phyloP scores from a whole-genome alignment of 2,113 vertebrate species.

The Aspidoscelis tigris region DNA sequence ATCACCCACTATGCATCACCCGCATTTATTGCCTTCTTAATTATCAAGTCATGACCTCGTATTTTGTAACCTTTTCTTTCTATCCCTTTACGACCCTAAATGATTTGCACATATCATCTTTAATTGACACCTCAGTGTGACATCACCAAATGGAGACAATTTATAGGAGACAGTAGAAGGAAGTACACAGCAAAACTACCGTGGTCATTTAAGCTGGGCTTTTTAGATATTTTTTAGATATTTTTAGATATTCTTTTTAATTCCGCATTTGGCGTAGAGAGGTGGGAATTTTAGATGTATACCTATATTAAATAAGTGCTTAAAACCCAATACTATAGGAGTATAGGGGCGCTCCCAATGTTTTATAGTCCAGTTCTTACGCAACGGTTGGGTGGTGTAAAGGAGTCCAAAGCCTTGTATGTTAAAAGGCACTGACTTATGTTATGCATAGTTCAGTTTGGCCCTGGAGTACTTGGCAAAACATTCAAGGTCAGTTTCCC shows the following conservation, averaged over 20 bases:
- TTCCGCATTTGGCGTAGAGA: neutral
- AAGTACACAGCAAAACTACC: constrained; percentile 36
- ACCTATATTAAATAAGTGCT: neutral
- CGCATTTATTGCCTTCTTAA: constrained; percentile 71
- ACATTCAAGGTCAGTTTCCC: too few species aligned
- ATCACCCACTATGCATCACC: constrained; percentile 58
- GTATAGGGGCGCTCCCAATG: neutral
- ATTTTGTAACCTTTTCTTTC: constrained; percentile 73
- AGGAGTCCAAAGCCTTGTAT: too few species aligned
- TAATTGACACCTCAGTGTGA: constrained; percentile 77
- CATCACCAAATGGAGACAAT: constrained; percentile 71
- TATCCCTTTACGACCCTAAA: constrained; percentile 71
- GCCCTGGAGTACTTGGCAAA: too few species aligned
- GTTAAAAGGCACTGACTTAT: neutral
- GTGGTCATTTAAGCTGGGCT: constrained; percentile 12
- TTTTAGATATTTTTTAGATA: neutral
- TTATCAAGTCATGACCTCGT: constrained; percentile 64
- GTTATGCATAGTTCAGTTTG: too few species aligned
- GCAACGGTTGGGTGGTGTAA: too few species aligned
- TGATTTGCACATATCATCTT: constrained; percentile 79
- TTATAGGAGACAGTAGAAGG: constrained; percentile 48
- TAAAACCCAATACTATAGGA: neutral
- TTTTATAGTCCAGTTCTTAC: neutral
- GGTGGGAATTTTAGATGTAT: neutral
- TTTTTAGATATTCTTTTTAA: constrained; percentile 11